phyloP scores from a whole-genome alignment of 2,797 vertebrate species.

The Heliangelus exortis region DNA sequence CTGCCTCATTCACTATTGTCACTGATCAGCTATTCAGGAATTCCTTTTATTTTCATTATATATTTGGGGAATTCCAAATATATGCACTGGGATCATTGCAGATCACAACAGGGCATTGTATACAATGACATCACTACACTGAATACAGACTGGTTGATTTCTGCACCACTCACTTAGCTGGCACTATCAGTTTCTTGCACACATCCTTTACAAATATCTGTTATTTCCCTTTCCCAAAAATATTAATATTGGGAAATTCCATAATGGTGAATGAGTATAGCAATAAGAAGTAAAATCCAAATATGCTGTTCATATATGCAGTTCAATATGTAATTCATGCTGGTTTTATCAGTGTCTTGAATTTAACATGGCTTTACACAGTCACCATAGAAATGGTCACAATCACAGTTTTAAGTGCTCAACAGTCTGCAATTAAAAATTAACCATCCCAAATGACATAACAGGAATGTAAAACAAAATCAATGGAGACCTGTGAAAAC shows the following conservation, averaged over 20 bases:
- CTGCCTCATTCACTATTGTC: neutral
- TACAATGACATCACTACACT: neutral
- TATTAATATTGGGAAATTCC: neutral
- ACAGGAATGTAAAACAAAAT: neutral
- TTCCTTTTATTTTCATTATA: neutral
- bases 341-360: neutral
- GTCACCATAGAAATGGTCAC: neutral
- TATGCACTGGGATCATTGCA: no score
- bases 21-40: neutral
- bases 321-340: neutral
- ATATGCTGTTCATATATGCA: neutral
- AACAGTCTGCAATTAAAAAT: neutral
- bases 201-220: neutral
- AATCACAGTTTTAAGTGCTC: neutral
- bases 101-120: neutral
- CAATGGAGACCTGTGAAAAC: neutral
- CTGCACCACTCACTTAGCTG: neutral
- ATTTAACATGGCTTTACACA: neutral
- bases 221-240: accelerated
- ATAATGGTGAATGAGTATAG: neutral
- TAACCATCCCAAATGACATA: neutral
- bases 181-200: neutral
- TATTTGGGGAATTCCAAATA: neutral
- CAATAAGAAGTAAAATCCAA: neutral
- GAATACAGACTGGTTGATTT: neutral